Percentiles rank a stretch among this genome's conserved stretches.
Evolutionary conservation across 2,113 vertebrate species (phyloP).

Genomic region (Myrmecobius fasciatus): DNA sequence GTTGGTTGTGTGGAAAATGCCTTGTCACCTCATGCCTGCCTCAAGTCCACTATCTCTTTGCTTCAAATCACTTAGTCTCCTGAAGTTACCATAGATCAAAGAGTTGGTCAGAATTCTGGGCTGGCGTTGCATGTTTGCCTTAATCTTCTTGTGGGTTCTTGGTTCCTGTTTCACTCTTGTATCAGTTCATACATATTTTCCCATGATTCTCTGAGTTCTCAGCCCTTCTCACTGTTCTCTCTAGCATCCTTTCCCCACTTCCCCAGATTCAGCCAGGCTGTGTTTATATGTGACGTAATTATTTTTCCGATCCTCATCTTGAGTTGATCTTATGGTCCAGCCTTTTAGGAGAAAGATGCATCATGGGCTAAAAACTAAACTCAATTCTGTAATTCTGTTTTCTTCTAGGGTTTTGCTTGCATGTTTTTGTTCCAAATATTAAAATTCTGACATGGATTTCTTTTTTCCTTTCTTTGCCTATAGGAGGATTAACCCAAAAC

Average conservation of each 20-base stretch:
- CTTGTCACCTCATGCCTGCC: not conserved
- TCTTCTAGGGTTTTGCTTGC: not conserved
- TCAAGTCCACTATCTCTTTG: not conserved
- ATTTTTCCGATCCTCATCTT: not conserved
- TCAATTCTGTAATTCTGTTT: not conserved
- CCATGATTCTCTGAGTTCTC: not conserved
- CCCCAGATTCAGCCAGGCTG: not conserved
- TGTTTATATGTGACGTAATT: not conserved
- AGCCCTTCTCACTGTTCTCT: not conserved
- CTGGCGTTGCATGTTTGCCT: not conserved
- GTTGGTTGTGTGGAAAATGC: not conserved
- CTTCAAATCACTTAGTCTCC: not conserved
- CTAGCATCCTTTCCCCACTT: not conserved
- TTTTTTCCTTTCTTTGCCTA: slow-evolving; percentile 54
- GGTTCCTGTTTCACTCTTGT: not conserved
- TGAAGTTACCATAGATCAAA: not conserved
- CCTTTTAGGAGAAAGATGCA: not conserved
- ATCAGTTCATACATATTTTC: not conserved
- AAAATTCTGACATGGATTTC: slow-evolving; percentile 27
- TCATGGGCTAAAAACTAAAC: not conserved
- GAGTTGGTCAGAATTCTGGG: not conserved
- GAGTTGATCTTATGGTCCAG: not conserved
- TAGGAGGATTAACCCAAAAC: slow-evolving; percentile 90
- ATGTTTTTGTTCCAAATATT: slow-evolving; percentile 29
- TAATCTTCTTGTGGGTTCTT: not conserved